Conservation (phyloP, 2,113 vertebrate genomes). For the Maccullochella peelii region DNA sequence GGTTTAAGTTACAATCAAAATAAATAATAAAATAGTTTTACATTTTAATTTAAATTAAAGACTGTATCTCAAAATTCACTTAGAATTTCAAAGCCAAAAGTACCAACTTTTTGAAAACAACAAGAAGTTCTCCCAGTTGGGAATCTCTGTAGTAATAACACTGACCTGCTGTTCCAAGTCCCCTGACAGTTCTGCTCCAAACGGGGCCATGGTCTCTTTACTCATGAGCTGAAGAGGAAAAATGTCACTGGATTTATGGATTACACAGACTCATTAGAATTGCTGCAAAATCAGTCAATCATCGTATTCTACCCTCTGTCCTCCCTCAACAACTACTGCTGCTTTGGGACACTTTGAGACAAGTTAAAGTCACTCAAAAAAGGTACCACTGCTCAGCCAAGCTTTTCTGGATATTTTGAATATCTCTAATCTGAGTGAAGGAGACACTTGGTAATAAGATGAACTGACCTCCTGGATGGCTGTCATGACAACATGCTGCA, state of each 20-base stretch:
- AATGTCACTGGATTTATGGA: slow-evolving; percentile 11
- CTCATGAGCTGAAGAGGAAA: slow-evolving; percentile 90
- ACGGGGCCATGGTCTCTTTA: slow-evolving; percentile 85
- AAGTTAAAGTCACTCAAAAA: background rate
- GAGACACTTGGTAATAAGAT: background rate
- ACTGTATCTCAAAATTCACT: background rate
- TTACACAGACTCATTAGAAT: slow-evolving; percentile 1
- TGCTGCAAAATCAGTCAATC: slow-evolving; percentile 27
- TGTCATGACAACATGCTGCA: slow-evolving; percentile 98
- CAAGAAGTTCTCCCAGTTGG: background rate
- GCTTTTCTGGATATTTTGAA: background rate
- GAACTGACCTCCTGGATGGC: slow-evolving; percentile 95
- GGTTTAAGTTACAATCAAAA: background rate
- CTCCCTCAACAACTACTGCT: background rate
- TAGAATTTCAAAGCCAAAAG: background rate
- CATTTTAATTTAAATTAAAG: too few relatives aligned
- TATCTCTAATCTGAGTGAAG: background rate
- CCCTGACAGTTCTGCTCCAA: slow-evolving; percentile 85
- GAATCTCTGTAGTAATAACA: background rate
- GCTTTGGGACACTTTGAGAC: background rate
- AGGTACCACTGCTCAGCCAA: background rate
- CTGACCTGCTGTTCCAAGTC: slow-evolving; percentile 93
- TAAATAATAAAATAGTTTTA: too few relatives aligned
- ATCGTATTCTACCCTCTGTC: background rate
- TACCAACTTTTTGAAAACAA: background rate